These are phyloP conservation scores for Macropodus opercularis DNA, from an alignment of 2,797 vertebrate genomes.

Conservation along the genomic window DNA sequence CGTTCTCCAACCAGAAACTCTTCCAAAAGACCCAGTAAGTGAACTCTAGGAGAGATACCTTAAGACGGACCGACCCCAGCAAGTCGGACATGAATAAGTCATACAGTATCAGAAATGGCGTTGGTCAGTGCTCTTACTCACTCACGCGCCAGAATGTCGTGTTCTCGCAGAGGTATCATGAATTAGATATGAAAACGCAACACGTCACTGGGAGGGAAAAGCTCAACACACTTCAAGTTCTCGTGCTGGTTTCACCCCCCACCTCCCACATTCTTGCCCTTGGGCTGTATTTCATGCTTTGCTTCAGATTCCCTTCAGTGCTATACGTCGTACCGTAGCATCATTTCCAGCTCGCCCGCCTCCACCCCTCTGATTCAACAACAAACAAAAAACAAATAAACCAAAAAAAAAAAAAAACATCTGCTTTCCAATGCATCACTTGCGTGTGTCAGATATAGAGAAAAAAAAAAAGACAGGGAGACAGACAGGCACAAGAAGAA, in stretches of 20 bases:
- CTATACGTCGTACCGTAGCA: conserved; percentile 39
- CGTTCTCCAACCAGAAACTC: too few species aligned
- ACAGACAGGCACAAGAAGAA: conserved; percentile 14
- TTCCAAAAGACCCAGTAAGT: conserved; percentile 28
- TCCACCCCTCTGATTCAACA: conserved; percentile 23
- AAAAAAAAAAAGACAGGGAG: conserved; percentile 22
- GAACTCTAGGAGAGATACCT: conserved; percentile 25
- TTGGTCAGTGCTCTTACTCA: conserved; percentile 60
- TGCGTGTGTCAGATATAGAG: conserved; percentile 39
- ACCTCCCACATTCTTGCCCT: conserved; percentile 28
- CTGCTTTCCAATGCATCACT: conserved; percentile 46
- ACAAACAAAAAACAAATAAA: conserved; percentile 8
- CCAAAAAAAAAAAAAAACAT: conserved; percentile 6
- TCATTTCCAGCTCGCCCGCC: conserved; percentile 30
- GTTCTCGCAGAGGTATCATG: conserved; percentile 58
- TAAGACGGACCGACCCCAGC: conserved; percentile 61
- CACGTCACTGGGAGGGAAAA: conserved; percentile 75
- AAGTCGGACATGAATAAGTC: conserved; percentile 77
- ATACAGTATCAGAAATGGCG: conserved; percentile 74
- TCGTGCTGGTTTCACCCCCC: conserved; percentile 41
- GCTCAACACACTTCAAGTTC: conserved; percentile 59
- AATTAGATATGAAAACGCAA: conserved; percentile 79
- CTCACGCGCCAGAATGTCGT: conserved; percentile 58
- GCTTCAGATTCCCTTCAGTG: conserved; percentile 38
- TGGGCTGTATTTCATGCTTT: conserved; percentile 57